Evolutionary conservation across 2,888 invertebrate species (phyloP), one percentile per base, ranked within the genome.

Genomic region (Xestia ashworthii): DNA sequence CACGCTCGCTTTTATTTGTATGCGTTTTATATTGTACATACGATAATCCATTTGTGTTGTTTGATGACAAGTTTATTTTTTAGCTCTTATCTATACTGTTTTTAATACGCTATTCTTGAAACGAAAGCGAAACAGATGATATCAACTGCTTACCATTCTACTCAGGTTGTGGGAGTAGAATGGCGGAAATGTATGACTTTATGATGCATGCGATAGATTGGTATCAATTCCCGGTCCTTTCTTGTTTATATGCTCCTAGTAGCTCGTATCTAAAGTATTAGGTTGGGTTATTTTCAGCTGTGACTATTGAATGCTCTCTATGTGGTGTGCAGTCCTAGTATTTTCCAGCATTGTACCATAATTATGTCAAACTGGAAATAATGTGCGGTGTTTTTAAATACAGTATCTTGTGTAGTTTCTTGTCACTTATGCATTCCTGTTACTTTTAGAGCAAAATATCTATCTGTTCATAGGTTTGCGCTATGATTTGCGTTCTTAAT

Each of bases 201-300:
- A 48, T 76, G 85, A 76, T 72, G 69, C 69, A 67, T 70, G 41
- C 25, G 65, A 80, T 53, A 78, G 83, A 67, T 83, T 55, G 62
- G 46, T 82, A 71, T 79, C 77, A 53, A 81, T 66, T 71, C 66
- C 82, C 83, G 78, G 81, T 77, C 69, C 69, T 66, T 73, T 64
- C 55, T 71, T 71, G 64, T 25, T 71, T 80, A 86, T 88, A 79
- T 41, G 3, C 67, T 75, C 81, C 81, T 87, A 74, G 83, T 87
- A 82, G 66, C 32, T 70, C 48, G 48, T 60, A n/a, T 58, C 53
- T 41, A 65, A 58, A 62, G 25, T 82, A 25, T 65, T 58, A 50
- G 55, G 22, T 22, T 14, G 14, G 38, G 38, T 8, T 65, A n/a
- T 75, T 75, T 78, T 44, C 38, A 60, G 32, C 22, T 50, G 4